Evolutionary conservation across 2,797 vertebrate genomes (phyloP).

Genomic region (Gouania willdenowi): DNA sequence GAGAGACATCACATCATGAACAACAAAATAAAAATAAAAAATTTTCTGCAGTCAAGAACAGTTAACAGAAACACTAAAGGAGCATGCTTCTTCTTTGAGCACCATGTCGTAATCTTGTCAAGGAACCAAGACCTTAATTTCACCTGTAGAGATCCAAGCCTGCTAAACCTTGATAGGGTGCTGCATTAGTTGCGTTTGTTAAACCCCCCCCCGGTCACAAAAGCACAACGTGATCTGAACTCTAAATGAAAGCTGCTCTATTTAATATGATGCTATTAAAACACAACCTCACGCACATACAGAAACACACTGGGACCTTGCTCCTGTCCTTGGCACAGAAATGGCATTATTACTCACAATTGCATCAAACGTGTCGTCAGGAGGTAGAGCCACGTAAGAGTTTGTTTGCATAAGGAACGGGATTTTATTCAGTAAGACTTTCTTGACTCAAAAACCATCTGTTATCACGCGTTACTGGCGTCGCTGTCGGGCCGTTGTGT

Average conservation of each 20-base stretch:
- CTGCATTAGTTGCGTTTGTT: slow-evolving; percentile 59
- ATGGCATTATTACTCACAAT: slow-evolving; percentile 56
- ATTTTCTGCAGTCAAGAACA: too few relatives aligned
- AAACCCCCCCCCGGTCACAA: slow-evolving; percentile 53
- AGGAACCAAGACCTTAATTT: slow-evolving; percentile 35
- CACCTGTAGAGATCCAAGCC: slow-evolving; percentile 56
- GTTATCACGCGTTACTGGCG: too few relatives aligned
- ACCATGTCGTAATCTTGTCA: slow-evolving; percentile 24
- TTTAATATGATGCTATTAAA: slow-evolving; percentile 61
- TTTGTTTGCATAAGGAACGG: too few relatives aligned
- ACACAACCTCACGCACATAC: slow-evolving; percentile 11
- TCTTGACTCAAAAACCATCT: too few relatives aligned
- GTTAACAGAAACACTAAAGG: too few relatives aligned
- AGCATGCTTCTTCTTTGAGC: slow-evolving; percentile 19
- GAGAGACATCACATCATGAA: too few relatives aligned
- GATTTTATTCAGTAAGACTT: too few relatives aligned
- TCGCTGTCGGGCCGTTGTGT: too few relatives aligned
- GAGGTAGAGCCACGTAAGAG: slow-evolving; percentile 9
- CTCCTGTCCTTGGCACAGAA: slow-evolving; percentile 60
- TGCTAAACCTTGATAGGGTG: slow-evolving; percentile 42
- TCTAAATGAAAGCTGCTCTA: slow-evolving; percentile 48
- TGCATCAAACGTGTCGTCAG: slow-evolving; percentile 59
- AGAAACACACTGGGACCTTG: slow-evolving; percentile 43
- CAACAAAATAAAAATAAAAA: too few relatives aligned
- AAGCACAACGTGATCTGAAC: slow-evolving; percentile 59